These are phyloP conservation scores for Lycocorax pyrrhopterus DNA, from an alignment of 2,113 vertebrate species.

Conservation along the genomic window DNA sequence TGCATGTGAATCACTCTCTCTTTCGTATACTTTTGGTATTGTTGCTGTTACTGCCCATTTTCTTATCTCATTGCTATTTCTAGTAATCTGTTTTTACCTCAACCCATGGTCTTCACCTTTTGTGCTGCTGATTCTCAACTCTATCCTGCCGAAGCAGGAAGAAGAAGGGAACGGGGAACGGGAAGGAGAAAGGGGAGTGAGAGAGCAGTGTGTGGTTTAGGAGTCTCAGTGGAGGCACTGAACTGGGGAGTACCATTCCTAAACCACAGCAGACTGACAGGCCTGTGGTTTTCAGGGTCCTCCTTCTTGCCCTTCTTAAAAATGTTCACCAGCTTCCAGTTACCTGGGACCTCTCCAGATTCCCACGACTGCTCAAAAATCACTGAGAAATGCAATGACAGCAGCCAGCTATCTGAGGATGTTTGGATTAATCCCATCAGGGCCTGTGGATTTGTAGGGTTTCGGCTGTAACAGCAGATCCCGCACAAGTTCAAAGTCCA, in stretches of 20 bases:
- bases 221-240: background rate
- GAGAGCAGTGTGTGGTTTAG: background rate
- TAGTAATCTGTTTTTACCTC: background rate
- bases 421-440: background rate
- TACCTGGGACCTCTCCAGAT: background rate
- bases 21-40: background rate
- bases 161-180: background rate
- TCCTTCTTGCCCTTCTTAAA: background rate
- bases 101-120: background rate
- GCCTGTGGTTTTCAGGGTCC: background rate
- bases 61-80: background rate
- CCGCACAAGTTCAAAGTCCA: background rate
- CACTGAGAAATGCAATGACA: fast-evolving
- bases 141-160: background rate
- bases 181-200: background rate
- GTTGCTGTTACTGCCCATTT: background rate
- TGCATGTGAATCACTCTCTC: background rate
- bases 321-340: background rate
- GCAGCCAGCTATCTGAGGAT: background rate
- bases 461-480: background rate
- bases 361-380: background rate
- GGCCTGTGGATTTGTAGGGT: background rate
- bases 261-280: background rate
- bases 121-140: background rate
- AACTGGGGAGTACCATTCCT: background rate